These are phyloP conservation scores for Telenomus remus DNA, from an alignment of 1,140 invertebrate species.

Conservation along the genomic window DNA sequence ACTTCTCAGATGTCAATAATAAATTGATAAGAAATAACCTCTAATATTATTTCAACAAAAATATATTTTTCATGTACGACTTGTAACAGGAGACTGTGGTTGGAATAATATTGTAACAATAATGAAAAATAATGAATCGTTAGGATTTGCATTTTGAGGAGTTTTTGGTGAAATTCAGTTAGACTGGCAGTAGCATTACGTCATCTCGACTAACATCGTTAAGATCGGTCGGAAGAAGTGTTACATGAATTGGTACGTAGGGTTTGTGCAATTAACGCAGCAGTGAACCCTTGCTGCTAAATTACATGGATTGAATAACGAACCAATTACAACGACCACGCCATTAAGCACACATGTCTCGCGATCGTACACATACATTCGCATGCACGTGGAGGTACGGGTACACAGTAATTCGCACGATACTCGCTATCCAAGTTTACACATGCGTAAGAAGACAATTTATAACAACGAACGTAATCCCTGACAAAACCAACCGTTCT, in stretches of 20 bases:
- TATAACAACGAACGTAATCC: constrained; percentile 53
- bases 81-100: too few species aligned
- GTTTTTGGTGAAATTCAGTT: too few species aligned
- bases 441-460: constrained; percentile 56
- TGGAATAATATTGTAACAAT: too few species aligned
- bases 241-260: constrained; percentile 48
- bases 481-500: constrained; percentile 54
- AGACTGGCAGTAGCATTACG: neutral
- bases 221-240: constrained; percentile 45
- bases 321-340: constrained; percentile 66
- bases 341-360: constrained; percentile 62
- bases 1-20: too few species aligned
- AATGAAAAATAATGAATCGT: too few species aligned
- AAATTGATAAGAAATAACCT: too few species aligned
- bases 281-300: constrained; percentile 45
- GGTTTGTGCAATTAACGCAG: constrained; percentile 50
- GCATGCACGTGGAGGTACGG: too few species aligned
- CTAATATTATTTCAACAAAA: too few species aligned
- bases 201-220: constrained; percentile 13
- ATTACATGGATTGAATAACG: constrained; percentile 68
- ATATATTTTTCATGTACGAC: too few species aligned
- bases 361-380: constrained; percentile 30
- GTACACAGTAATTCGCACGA: constrained; percentile 38
- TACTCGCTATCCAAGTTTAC: constrained; percentile 43
- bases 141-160: too few species aligned